Conservation (phyloP, 1,140 invertebrate species). For the Diabrotica undecimpunctata region DNA sequence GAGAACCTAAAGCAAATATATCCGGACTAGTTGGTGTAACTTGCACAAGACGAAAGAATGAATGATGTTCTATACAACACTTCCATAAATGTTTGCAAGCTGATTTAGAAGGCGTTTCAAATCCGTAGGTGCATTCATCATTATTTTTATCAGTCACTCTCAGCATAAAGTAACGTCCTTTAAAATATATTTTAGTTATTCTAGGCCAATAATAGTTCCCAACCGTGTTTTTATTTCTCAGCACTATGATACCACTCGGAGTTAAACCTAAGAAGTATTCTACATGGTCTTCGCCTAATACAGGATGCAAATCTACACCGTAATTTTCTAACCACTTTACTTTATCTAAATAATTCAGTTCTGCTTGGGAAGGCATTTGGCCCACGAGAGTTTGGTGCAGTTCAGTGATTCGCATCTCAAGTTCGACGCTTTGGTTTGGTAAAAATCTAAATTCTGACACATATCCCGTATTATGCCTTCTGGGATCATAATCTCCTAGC, state of each 20-base stretch:
- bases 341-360: slow-evolving; percentile 88
- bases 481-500: slow-evolving; percentile 92
- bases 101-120: slow-evolving; percentile 89
- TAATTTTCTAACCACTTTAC: slow-evolving; percentile 97
- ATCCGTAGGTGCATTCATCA: slow-evolving; percentile 92
- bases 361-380: slow-evolving; percentile 84
- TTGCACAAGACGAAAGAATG: slow-evolving; percentile 91
- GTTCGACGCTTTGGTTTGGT: slow-evolving; percentile 85
- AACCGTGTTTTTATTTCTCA: slow-evolving; percentile 94
- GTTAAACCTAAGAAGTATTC: slow-evolving; percentile 96
- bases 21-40: slow-evolving; percentile 66
- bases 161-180: slow-evolving; percentile 94
- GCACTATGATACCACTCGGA: slow-evolving; percentile 93
- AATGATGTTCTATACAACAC: slow-evolving; percentile 96
- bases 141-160: slow-evolving; percentile 93
- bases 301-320: slow-evolving; percentile 94
- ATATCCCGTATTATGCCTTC: slow-evolving; percentile 85
- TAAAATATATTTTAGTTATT: slow-evolving; percentile 94
- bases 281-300: slow-evolving; percentile 94
- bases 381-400: slow-evolving; percentile 82
- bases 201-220: slow-evolving; percentile 99
- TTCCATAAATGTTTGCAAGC: slow-evolving; percentile 98
- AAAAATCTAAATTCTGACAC: slow-evolving; percentile 96
- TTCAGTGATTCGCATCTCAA: slow-evolving; percentile 85
- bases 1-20: slow-evolving; percentile 68